Evolutionary conservation across 2,113 vertebrate species (phyloP).

Genomic region (Tamias sibiricus): DNA sequence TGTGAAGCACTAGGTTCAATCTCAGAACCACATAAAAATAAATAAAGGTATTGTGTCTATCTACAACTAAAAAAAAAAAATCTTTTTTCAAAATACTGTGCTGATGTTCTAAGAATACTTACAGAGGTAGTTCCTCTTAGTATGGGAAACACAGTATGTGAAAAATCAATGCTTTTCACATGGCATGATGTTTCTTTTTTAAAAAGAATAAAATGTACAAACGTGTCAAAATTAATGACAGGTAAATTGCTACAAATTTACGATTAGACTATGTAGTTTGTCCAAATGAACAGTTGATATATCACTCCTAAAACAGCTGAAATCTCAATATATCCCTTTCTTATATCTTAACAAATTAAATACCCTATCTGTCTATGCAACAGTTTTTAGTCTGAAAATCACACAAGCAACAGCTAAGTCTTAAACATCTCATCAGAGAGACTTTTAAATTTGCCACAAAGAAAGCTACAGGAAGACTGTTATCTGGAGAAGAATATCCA

Average conservation of each 20-base stretch:
- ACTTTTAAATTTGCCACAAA: neutral
- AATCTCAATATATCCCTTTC: neutral
- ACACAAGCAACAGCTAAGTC: neutral
- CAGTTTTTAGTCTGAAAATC: neutral
- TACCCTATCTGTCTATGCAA: neutral
- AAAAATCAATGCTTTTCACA: slow-evolving; percentile 64
- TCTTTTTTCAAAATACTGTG: neutral
- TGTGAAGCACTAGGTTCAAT: too few relatives aligned
- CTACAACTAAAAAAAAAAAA: too few relatives aligned
- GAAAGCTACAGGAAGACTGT: neutral
- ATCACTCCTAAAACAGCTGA: neutral
- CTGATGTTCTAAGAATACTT: slow-evolving; percentile 71
- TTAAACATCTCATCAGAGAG: neutral
- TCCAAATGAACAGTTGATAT: neutral
- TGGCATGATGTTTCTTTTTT: neutral
- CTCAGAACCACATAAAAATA: too few relatives aligned
- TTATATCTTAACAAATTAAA: slow-evolving; percentile 15
- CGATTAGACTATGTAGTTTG: neutral
- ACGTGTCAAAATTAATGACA: neutral
- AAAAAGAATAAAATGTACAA: neutral
- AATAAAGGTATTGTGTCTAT: too few relatives aligned
- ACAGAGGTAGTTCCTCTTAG: slow-evolving; percentile 72
- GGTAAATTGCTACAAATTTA: neutral
- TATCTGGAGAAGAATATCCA: neutral
- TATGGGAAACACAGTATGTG: slow-evolving; percentile 63